Evolutionary conservation across 1,140 invertebrate genomes (phyloP).

Genomic region (Aethina tumida): DNA sequence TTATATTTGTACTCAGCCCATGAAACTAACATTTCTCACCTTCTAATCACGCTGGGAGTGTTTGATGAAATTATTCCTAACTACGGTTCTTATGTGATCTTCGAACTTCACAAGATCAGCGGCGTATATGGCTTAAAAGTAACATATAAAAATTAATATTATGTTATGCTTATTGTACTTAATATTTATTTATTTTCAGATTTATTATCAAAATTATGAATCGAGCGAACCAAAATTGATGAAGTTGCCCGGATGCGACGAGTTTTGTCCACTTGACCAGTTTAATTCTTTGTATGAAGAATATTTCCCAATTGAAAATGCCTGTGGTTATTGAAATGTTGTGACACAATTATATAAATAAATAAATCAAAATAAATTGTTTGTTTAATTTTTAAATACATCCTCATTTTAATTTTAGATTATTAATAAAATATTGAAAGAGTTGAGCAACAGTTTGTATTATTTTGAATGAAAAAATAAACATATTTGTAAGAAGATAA

Average conservation of each 20-base stretch:
- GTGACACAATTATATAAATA: too few species aligned
- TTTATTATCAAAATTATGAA: conserved; percentile 4
- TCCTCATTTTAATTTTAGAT: too few species aligned
- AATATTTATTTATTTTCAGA: conserved; percentile 2
- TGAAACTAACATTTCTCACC: conserved; percentile 58
- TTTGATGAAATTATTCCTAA: conserved; percentile 52
- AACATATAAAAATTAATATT: too few species aligned
- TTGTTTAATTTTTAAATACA: too few species aligned
- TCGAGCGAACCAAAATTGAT: not conserved
- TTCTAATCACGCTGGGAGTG: conserved; percentile 52
- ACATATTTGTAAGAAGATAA: too few species aligned
- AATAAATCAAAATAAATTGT: too few species aligned
- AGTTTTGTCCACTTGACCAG: conserved; percentile 1
- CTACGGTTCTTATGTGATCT: conserved; percentile 38
- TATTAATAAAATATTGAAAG: too few species aligned
- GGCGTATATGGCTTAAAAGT: conserved; percentile 19
- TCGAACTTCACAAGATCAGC: conserved; percentile 22
- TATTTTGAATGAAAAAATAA: too few species aligned
- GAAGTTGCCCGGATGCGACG: conserved; percentile 1
- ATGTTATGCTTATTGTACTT: too few species aligned
- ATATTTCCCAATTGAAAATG: too few species aligned
- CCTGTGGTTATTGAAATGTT: too few species aligned
- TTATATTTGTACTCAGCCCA: conserved; percentile 61
- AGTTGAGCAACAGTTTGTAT: too few species aligned
- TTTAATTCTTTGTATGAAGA: not conserved